phyloP scores from a whole-genome alignment of 1,140 invertebrate genomes.

The Trachymyrmex septentrionalis region DNA sequence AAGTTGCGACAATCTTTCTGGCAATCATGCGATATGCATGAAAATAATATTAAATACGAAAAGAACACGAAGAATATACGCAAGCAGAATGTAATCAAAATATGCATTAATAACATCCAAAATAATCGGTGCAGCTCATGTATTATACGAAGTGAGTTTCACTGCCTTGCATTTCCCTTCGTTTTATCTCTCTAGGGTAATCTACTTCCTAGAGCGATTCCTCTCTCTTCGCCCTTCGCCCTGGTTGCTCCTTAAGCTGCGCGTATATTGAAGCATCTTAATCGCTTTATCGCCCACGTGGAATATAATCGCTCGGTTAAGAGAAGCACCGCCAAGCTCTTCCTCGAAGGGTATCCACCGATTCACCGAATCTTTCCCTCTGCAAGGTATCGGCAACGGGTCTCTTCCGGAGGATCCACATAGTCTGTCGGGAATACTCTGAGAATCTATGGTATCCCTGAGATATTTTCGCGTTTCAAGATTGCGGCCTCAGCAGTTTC shows the following conservation, averaged over 20 bases:
- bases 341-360: constrained; percentile 19
- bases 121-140: constrained; percentile 76
- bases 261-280: constrained; percentile 73
- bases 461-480: constrained; percentile 71
- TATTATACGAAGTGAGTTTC: constrained; percentile 68
- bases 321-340: constrained; percentile 43
- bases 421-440: constrained; percentile 66
- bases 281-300: constrained; percentile 74
- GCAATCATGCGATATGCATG: constrained; percentile 5
- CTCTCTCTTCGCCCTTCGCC: constrained; percentile 5
- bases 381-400: constrained; percentile 69
- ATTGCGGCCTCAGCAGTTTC: constrained; percentile 69
- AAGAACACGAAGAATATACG: constrained; percentile 1
- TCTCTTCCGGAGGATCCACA: constrained; percentile 54
- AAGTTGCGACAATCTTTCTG: neutral
- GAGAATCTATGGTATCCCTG: constrained; percentile 69
- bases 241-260: constrained; percentile 66
- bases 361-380: constrained; percentile 43
- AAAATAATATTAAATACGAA: constrained; percentile 63
- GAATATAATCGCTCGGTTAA: constrained; percentile 70
- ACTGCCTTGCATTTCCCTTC: constrained; percentile 49
- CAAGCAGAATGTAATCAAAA: constrained; percentile 55
- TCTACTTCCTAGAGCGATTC: constrained; percentile 42
- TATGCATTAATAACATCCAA: constrained; percentile 72
- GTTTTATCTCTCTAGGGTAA: constrained; percentile 54